Base-by-base conservation (phyloP, 2,888 invertebrate species). In the Agrilus mali region DNA sequence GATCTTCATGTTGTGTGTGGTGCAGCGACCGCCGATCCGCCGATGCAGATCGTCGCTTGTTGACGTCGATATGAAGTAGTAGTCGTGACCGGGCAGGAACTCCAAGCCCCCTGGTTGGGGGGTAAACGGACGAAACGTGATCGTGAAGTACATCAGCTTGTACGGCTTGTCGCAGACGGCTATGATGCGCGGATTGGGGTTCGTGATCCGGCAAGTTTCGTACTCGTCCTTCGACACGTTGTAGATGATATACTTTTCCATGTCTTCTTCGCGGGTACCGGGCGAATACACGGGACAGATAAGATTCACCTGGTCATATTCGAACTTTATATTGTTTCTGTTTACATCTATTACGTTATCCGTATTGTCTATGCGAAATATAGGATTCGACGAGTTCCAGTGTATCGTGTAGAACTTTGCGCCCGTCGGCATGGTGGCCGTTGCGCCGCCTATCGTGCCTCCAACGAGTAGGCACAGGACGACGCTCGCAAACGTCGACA, bases 151-250 rank as follows among this genome's bases (percentile, higher is more conserved):
- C 88, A 90, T 87, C 64, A 87, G 71, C 72, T 86, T 90, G 72
- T 85, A 82, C 58, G 93, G 93, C 67, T 93, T 92, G 75, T 93
- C 89, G 79, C 93, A 94, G 68, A 92, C 85, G 53, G 93, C 93
- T 71, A 94, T 93, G 61, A 90, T 88, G 62, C 90, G 78, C 46
- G 93, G 90, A 70, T 85, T 88, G 38, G 89, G 86, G 74, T 92
- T 90, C 51, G 90, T 92, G 77, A 93, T 92, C 65, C 92, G 80
- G 74, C 93, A 94, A 59, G 90, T 88, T 71, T 94, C 92, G 63
- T 93, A 94, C 66, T 94, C 93, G 65, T 93, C 93, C 73, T 92
- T 93, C 59, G 92, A 92, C 58, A 93, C 93, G 69, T 93, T 93
- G 68, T 94, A 94, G 61, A 94, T 93, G 63, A 94, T 93, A 71